Evolutionary conservation across 2,113 vertebrate genomes (phyloP).

Genomic region (Psilopsiagon aurifrons): DNA sequence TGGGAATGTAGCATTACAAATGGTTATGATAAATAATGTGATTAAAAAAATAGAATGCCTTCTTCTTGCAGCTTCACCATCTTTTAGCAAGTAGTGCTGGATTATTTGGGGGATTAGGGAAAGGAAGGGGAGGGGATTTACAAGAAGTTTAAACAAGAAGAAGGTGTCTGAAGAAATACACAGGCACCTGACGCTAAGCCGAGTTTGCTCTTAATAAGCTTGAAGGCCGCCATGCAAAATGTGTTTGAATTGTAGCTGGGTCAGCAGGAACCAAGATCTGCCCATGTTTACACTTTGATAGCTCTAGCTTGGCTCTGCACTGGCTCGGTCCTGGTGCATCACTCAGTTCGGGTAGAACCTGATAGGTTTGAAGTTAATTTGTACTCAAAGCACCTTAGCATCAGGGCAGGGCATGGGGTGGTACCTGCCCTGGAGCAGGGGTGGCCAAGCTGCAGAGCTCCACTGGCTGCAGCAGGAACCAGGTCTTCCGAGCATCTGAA

Average conservation of each 20-base stretch:
- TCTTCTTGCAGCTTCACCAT: background rate
- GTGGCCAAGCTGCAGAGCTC: background rate
- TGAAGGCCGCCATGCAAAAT: background rate
- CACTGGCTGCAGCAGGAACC: background rate
- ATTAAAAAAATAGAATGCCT: background rate
- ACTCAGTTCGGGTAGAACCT: background rate
- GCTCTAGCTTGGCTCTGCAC: background rate
- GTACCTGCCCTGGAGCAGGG: background rate
- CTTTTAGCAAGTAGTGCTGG: background rate
- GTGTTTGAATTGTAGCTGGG: background rate
- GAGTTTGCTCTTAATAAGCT: background rate
- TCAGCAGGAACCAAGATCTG: background rate
- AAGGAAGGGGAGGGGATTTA: background rate
- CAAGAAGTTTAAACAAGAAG: background rate
- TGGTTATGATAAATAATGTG: background rate
- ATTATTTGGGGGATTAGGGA: background rate
- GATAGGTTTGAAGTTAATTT: conserved; percentile 6
- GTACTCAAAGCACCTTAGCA: conserved; percentile 5
- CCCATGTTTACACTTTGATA: background rate
- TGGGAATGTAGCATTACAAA: background rate
- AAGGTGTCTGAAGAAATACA: background rate
- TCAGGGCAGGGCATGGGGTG: background rate
- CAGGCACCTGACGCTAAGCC: background rate
- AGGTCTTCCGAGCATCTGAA: background rate
- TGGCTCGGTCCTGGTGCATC: background rate